Percentiles rank a stretch among this genome's conserved stretches.
Conservation (phyloP, 2,797 vertebrate species). For the Eulemur coronatus region DNA sequence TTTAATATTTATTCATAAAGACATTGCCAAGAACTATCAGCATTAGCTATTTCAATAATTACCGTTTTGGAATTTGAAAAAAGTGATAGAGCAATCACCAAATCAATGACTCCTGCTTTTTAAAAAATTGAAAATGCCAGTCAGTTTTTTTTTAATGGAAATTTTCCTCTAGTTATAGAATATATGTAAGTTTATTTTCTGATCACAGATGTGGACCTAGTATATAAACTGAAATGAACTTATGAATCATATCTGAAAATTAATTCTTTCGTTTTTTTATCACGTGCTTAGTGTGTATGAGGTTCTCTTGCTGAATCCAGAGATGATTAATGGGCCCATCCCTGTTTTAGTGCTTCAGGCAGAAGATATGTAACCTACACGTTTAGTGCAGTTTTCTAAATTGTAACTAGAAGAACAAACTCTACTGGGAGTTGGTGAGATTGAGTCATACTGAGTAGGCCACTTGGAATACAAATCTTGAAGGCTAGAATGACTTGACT, state of each 20-base stretch:
- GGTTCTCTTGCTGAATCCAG: neutral
- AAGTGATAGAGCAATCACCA: neutral
- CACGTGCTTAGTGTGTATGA: neutral
- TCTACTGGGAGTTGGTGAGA: neutral
- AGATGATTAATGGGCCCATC: neutral
- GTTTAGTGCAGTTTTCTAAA: neutral
- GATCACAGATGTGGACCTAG: neutral
- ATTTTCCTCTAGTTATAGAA: neutral
- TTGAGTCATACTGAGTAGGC: neutral
- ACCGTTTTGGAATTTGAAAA: neutral
- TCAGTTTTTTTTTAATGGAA: neutral
- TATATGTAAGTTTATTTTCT: neutral
- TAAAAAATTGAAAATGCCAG: neutral
- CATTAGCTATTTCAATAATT: neutral
- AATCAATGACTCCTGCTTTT: neutral
- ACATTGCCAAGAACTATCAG: neutral
- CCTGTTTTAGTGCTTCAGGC: neutral
- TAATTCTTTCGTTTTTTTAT: neutral
- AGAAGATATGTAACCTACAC: neutral
- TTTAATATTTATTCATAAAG: conserved; percentile 19
- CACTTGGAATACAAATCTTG: neutral
- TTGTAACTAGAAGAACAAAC: neutral
- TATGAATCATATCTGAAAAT: neutral
- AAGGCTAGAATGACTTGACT: neutral
- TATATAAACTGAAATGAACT: neutral